Percentiles rank a stretch among this genome's conserved stretches.
Evolutionary conservation across 2,797 vertebrate species (phyloP).

Genomic region (Furcifer pardalis): DNA sequence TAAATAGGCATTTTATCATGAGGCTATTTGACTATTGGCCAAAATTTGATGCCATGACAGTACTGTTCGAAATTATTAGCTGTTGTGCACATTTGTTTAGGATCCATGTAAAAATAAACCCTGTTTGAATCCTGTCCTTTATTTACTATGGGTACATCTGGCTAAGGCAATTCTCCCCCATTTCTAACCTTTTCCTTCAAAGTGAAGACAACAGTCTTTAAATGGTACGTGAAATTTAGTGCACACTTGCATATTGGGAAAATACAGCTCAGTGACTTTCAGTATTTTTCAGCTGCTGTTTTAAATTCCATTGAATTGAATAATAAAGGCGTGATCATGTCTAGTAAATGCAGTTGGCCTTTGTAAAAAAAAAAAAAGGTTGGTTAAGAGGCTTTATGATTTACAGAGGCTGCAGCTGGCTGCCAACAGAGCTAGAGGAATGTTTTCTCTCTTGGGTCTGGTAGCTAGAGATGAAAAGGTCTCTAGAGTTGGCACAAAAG

Average conservation of each 20-base stretch:
- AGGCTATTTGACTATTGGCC: constrained; percentile 3
- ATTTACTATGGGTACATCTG: constrained; percentile 6
- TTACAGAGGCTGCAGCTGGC: constrained; percentile 80
- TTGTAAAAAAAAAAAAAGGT: constrained; percentile 76
- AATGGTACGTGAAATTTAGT: constrained; percentile 48
- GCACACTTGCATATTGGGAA: constrained; percentile 15
- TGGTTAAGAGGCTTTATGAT: constrained; percentile 79
- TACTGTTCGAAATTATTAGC: not conserved
- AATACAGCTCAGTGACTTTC: constrained; percentile 45
- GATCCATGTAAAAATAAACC: constrained; percentile 14
- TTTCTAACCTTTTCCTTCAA: constrained; percentile 41
- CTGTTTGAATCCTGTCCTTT: not conserved
- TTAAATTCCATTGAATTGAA: constrained; percentile 74
- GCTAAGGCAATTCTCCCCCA: constrained; percentile 22
- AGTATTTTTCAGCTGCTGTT: constrained; percentile 59
- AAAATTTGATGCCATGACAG: not conserved
- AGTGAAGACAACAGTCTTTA: constrained; percentile 51
- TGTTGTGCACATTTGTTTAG: constrained; percentile 6
- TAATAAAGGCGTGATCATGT: constrained; percentile 74
- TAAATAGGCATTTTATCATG: not conserved
- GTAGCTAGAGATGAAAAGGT: constrained; percentile 79
- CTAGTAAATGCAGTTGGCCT: constrained; percentile 73
- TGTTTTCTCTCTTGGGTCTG: constrained; percentile 77
- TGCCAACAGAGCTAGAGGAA: constrained; percentile 77
- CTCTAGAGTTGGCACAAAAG: constrained; percentile 80